These are phyloP conservation scores for Crocodylus rhombifer DNA, from an alignment of 2,797 vertebrate species.

Conservation along the genomic window DNA sequence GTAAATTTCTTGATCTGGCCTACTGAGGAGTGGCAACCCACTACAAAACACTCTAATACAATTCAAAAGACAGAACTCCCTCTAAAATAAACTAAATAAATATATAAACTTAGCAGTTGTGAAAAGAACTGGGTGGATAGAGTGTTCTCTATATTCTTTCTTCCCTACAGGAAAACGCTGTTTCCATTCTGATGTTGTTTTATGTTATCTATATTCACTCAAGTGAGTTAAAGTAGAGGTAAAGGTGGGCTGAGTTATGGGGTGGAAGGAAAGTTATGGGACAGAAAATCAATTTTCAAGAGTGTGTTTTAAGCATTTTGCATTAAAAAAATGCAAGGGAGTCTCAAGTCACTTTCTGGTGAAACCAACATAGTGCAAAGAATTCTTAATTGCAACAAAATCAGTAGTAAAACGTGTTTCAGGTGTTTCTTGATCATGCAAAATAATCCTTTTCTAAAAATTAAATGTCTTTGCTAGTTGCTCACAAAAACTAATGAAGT, in stretches of 20 bases:
- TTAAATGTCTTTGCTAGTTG: neutral
- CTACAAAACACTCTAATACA: slow-evolving; percentile 38
- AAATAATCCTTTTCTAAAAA: neutral
- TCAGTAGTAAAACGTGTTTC: neutral
- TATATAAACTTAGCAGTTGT: neutral
- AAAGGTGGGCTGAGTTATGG: too few species aligned
- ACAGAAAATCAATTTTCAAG: neutral
- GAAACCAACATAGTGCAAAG: neutral
- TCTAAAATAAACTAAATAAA: slow-evolving; percentile 23
- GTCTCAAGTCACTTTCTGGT: neutral
- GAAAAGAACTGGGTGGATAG: neutral
- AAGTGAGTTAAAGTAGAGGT: neutral
- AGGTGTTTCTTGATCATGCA: neutral
- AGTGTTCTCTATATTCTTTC: neutral
- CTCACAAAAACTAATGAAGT: neutral
- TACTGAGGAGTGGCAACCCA: slow-evolving; percentile 37
- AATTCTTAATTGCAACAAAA: neutral
- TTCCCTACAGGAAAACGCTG: neutral
- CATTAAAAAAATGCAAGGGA: neutral
- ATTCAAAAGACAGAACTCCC: slow-evolving; percentile 49
- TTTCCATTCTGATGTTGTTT: neutral
- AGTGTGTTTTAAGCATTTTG: neutral
- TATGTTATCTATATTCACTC: neutral
- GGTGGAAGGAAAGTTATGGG: neutral
- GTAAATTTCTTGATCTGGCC: slow-evolving; percentile 70